Conservation (phyloP, 2,797 vertebrate genomes). For the Harpagifer antarcticus region DNA sequence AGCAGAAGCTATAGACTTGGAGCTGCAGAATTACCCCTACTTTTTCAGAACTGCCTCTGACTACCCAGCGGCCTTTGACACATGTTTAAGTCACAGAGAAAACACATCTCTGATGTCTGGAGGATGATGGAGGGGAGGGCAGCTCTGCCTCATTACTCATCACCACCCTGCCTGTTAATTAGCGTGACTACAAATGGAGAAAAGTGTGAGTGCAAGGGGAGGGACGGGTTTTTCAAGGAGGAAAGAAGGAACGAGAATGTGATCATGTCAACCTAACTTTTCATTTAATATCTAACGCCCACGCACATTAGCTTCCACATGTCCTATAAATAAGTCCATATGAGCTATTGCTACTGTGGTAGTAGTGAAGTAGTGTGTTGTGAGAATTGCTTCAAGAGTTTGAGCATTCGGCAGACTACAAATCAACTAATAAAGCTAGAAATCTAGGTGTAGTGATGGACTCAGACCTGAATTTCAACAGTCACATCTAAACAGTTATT, state of each 20-base stretch:
- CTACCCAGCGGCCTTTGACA: constrained; percentile 73
- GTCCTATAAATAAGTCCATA: constrained; percentile 33
- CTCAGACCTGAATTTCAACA: no score
- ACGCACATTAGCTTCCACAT: constrained; percentile 34
- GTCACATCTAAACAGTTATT: no score
- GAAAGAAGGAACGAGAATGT: constrained; percentile 49
- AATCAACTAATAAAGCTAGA: no score
- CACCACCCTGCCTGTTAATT: constrained; percentile 80
- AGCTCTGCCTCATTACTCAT: constrained; percentile 75
- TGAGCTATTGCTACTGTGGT: constrained; percentile 18
- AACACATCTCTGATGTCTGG: constrained; percentile 66
- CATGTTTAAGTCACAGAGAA: constrained; percentile 68
- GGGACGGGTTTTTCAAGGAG: constrained; percentile 58
- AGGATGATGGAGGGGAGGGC: constrained; percentile 69
- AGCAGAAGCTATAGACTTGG: constrained; percentile 42
- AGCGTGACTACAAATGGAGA: constrained; percentile 67
- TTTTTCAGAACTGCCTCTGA: constrained; percentile 49
- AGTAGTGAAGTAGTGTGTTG: constrained; percentile 4
- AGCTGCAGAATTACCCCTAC: constrained; percentile 33
- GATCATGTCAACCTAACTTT: constrained; percentile 59
- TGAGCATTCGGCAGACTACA: background rate
- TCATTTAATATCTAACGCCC: constrained; percentile 45
- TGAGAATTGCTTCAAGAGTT: background rate
- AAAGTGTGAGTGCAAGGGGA: constrained; percentile 50
- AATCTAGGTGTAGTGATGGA: no score